These are phyloP conservation scores for Drosophila simulans DNA, from an alignment of 1,140 invertebrate genomes.

Conservation along the genomic window DNA sequence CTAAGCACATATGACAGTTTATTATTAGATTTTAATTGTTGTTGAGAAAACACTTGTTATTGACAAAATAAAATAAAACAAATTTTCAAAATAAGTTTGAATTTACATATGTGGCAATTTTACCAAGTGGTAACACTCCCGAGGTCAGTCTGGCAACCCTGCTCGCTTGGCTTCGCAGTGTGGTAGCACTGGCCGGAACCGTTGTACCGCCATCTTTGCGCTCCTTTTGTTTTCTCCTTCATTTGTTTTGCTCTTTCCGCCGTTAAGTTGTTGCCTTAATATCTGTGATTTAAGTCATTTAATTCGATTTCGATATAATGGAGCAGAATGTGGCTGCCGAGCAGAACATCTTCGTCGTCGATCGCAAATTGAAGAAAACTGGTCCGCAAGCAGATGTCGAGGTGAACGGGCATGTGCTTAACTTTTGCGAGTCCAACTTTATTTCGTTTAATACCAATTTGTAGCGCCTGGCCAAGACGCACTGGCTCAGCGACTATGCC, in stretches of 20 bases:
- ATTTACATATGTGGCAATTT: too few relatives aligned
- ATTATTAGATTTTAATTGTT: not conserved
- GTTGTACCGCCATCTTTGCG: slow-evolving; percentile 24
- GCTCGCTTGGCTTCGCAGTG: not conserved
- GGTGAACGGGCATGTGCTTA: slow-evolving; percentile 11
- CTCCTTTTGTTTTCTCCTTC: slow-evolving; percentile 16
- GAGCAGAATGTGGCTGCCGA: slow-evolving; percentile 6
- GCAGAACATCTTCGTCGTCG: slow-evolving; percentile 33
- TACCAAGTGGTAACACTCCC: too few relatives aligned
- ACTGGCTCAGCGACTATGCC: slow-evolving; percentile 63
- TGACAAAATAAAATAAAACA: too few relatives aligned
- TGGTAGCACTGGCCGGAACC: slow-evolving; percentile 9
- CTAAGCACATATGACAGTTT: not conserved
- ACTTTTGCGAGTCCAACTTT: not conserved
- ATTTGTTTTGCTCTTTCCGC: not conserved
- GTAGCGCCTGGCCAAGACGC: slow-evolving; percentile 46
- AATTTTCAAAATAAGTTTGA: too few relatives aligned
- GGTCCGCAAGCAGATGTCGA: slow-evolving; percentile 20
- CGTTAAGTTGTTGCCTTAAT: not conserved
- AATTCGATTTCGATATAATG: slow-evolving; percentile 13
- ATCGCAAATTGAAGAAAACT: slow-evolving; percentile 10
- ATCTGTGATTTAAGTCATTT: not conserved
- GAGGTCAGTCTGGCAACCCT: slow-evolving; percentile 4
- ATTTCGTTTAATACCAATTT: not conserved
- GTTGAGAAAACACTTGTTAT: too few relatives aligned